phyloP scores from a whole-genome alignment of 2,888 invertebrate species.

The Drosophila lacicola region DNA sequence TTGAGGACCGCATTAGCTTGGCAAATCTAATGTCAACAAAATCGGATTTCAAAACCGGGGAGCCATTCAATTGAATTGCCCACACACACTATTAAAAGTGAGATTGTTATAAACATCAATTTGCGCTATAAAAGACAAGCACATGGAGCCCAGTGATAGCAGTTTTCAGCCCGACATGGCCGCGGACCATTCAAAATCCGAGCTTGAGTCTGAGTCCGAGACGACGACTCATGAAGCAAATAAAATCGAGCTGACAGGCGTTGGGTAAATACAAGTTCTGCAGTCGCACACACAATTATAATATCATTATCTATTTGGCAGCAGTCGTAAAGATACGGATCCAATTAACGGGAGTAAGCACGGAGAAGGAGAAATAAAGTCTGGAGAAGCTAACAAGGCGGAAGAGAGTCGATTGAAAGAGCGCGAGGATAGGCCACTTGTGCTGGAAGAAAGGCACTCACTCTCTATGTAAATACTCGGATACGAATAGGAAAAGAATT shows the following conservation, averaged over 20 bases:
- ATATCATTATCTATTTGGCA: background rate
- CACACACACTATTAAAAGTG: conserved; percentile 2
- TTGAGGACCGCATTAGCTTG: background rate
- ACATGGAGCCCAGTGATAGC: conserved; percentile 9
- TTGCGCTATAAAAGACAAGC: conserved; percentile 37
- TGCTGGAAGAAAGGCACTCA: conserved; percentile 71
- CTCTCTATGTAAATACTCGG: conserved; percentile 65
- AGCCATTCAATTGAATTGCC: conserved; percentile 2
- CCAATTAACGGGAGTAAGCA: background rate
- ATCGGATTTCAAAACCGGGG: conserved; percentile 17
- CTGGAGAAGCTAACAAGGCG: background rate
- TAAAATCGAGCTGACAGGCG: background rate
- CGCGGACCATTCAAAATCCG: conserved; percentile 23
- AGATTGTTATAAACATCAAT: conserved; percentile 47
- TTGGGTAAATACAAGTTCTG: conserved; percentile 24
- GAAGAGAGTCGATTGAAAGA: conserved; percentile 12
- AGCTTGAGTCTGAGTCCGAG: conserved; percentile 6
- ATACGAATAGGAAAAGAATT: too few species aligned
- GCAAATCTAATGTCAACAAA: conserved; percentile 20
- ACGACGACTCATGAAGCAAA: background rate
- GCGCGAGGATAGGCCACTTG: conserved; percentile 57
- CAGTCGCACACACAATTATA: background rate
- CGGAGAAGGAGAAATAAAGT: background rate
- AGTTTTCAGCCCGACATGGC: conserved; percentile 59
- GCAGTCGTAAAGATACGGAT: background rate